phyloP scores from a whole-genome alignment of 2,113 vertebrate species.

The Anseranas semipalmata region DNA sequence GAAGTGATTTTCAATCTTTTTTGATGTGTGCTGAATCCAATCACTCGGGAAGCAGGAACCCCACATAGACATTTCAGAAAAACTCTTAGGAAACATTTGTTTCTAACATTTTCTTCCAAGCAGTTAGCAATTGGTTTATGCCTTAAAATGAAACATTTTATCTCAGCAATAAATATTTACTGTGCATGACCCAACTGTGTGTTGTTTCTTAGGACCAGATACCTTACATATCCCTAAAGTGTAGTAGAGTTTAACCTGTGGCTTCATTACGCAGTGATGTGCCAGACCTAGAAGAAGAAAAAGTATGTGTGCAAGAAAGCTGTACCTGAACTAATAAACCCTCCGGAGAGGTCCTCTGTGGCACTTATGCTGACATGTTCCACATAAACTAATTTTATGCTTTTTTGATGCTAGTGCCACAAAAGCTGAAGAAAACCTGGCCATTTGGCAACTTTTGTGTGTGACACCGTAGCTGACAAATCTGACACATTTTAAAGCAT shows the following conservation, averaged over 20 bases:
- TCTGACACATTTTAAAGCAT: not conserved
- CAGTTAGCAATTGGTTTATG: not conserved
- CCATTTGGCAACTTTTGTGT: not conserved
- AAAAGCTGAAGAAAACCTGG: not conserved
- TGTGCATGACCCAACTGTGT: not conserved
- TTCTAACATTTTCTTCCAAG: not conserved
- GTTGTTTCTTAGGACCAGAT: not conserved
- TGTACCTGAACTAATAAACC: constrained; percentile 13
- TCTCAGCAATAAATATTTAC: constrained; percentile 26
- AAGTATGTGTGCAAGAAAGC: not conserved
- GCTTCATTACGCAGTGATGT: not conserved
- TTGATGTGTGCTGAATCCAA: not conserved
- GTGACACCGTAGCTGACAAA: not conserved
- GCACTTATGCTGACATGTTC: not conserved
- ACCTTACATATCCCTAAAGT: not conserved
- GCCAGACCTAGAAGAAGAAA: not conserved
- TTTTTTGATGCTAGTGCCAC: not conserved
- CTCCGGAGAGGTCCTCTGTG: not conserved
- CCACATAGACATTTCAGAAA: not conserved
- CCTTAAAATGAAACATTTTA: constrained; percentile 20
- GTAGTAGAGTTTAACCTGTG: not conserved
- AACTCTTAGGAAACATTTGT: not conserved
- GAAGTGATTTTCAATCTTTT: not conserved
- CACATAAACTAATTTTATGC: constrained; percentile 4
- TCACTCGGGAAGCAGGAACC: not conserved